Percentiles rank a stretch among this genome's conserved stretches.
These are phyloP conservation scores for Lepidostoma basale DNA, from an alignment of 1,140 invertebrate species.

Conservation along the genomic window DNA sequence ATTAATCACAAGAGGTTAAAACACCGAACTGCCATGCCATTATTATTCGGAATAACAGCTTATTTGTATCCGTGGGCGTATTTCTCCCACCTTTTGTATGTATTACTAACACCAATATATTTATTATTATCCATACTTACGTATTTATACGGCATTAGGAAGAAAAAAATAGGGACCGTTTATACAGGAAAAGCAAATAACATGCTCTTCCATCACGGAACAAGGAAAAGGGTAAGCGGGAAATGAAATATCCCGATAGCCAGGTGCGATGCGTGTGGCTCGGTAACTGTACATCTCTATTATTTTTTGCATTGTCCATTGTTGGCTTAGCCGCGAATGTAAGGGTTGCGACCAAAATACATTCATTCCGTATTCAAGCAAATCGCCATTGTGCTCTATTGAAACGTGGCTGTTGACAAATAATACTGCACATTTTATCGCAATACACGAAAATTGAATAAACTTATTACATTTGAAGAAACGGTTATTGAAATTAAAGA, in stretches of 20 bases:
- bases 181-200: constrained; percentile 21
- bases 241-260: constrained; percentile 7
- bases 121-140: too few relatives aligned
- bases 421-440: constrained; percentile 12
- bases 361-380: too few relatives aligned
- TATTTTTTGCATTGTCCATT: constrained; percentile 20
- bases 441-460: background rate
- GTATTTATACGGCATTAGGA: too few relatives aligned
- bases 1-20: too few relatives aligned
- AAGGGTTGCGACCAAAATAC: constrained; percentile 29
- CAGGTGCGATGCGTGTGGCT: constrained; percentile 38
- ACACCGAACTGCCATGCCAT: too few relatives aligned
- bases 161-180: background rate
- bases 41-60: too few relatives aligned
- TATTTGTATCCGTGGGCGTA: too few relatives aligned
- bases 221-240: constrained; percentile 23
- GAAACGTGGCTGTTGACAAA: constrained; percentile 30
- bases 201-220: constrained; percentile 1
- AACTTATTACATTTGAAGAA: background rate
- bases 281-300: constrained; percentile 25
- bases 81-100: too few relatives aligned
- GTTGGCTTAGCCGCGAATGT: background rate
- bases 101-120: too few relatives aligned
- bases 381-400: background rate
- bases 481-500: too few relatives aligned